Conservation (phyloP, 1,140 invertebrate genomes). For the Pachyrhynchus sulphureomaculatus region DNA sequence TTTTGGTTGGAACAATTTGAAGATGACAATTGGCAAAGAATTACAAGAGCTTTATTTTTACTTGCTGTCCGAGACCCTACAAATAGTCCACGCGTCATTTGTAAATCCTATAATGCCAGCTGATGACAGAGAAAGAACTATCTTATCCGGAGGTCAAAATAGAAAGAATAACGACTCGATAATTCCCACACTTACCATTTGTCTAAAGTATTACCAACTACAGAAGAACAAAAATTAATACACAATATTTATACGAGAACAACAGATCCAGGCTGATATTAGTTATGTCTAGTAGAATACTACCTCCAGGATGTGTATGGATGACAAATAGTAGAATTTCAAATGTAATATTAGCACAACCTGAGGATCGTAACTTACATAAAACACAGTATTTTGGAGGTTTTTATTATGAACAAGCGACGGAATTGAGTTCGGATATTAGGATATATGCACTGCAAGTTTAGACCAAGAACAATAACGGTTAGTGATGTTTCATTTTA, state of each 20-base stretch:
- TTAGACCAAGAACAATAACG: conserved; percentile 60
- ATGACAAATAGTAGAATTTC: conserved; percentile 66
- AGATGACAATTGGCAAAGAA: conserved; percentile 57
- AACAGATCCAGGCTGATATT: conserved; percentile 18
- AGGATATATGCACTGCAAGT: conserved; percentile 62
- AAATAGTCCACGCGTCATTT: conserved; percentile 60
- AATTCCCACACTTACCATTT: conserved; percentile 59
- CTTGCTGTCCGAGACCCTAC: conserved; percentile 74
- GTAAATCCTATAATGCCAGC: conserved; percentile 66
- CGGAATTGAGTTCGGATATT: conserved; percentile 73
- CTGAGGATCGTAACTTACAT: conserved; percentile 75
- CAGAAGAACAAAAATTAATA: conserved; percentile 66
- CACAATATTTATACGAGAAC: conserved; percentile 55
- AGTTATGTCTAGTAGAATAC: conserved; percentile 32
- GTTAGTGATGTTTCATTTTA: conserved; percentile 76
- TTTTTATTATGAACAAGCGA: conserved; percentile 76
- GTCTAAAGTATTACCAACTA: conserved; percentile 63
- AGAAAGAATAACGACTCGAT: conserved; percentile 54
- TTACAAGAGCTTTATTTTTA: conserved; percentile 70
- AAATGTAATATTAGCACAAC: conserved; percentile 68
- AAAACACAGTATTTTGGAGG: conserved; percentile 85
- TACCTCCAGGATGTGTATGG: conserved; percentile 65
- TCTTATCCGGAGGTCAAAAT: conserved; percentile 61
- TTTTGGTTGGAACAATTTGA: conserved; percentile 70
- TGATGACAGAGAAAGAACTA: conserved; percentile 63